phyloP scores from a whole-genome alignment of 2,113 vertebrate species.

The Scophthalmus maximus region DNA sequence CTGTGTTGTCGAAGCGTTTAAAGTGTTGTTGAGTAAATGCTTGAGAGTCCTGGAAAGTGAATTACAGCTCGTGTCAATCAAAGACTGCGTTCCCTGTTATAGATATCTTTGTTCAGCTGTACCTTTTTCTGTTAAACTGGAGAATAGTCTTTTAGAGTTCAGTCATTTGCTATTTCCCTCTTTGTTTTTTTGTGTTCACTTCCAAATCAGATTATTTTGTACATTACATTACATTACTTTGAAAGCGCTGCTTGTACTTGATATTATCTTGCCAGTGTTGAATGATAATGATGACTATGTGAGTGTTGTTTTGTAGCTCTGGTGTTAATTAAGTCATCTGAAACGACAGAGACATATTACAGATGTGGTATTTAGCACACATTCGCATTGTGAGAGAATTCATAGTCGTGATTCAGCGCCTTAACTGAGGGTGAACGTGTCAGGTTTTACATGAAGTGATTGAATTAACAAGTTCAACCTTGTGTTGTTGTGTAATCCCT shows the following conservation, averaged over 20 bases:
- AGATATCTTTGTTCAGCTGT: background rate
- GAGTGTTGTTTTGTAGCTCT: background rate
- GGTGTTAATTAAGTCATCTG: conserved; percentile 8
- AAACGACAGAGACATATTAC: conserved; percentile 1
- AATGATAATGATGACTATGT: background rate
- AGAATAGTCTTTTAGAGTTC: background rate
- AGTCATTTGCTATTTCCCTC: background rate
- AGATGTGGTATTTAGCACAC: background rate
- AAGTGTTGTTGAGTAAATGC: conserved; percentile 63
- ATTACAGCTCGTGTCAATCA: conserved; percentile 36
- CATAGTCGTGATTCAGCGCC: conserved; percentile 4
- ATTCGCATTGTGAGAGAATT: conserved; percentile 2
- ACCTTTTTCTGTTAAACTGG: background rate
- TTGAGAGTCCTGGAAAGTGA: conserved; percentile 34
- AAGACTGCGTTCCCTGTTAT: background rate
- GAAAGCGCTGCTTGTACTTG: background rate
- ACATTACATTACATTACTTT: background rate
- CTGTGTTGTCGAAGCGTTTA: conserved; percentile 64
- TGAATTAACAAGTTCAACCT: conserved; percentile 59
- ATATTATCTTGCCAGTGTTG: background rate
- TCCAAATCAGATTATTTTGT: background rate
- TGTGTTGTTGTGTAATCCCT: conserved; percentile 65
- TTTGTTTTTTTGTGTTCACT: background rate
- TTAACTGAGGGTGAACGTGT: conserved; percentile 32
- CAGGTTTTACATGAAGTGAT: conserved; percentile 51